A percentile compares a stretch with the other conserved stretches of the same genome.
Conservation (phyloP, 2,888 invertebrate species). For the Eilema sororculum region DNA sequence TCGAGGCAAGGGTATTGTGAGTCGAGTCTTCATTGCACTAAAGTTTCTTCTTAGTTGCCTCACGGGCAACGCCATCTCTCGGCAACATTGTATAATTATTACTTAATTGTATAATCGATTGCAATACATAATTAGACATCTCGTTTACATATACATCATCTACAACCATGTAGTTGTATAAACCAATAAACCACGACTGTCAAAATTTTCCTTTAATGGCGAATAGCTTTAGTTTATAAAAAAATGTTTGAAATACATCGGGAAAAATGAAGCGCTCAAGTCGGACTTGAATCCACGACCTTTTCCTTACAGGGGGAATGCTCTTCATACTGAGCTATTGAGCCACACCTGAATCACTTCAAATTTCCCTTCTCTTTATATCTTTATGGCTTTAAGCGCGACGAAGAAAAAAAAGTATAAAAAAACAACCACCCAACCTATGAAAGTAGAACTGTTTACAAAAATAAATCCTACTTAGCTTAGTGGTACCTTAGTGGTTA, state of each 20-base stretch:
- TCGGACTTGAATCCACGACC: too few relatives aligned
- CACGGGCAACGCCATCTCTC: constrained; percentile 26
- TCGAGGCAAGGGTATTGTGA: constrained; percentile 60
- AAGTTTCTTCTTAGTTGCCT: constrained; percentile 60
- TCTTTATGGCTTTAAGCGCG: too few relatives aligned
- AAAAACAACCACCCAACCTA: background rate
- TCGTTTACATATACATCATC: constrained; percentile 40
- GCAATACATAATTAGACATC: constrained; percentile 50
- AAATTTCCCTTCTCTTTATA: too few relatives aligned
- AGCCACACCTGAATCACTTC: too few relatives aligned
- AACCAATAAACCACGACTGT: constrained; percentile 43
- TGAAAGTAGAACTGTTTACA: too few relatives aligned
- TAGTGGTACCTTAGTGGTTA: too few relatives aligned
- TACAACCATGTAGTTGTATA: constrained; percentile 39
- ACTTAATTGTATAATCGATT: constrained; percentile 74
- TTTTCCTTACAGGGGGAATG: too few relatives aligned
- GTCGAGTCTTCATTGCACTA: constrained; percentile 55
- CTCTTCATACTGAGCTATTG: too few relatives aligned
- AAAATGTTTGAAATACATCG: too few relatives aligned
- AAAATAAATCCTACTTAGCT: background rate
- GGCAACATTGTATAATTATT: constrained; percentile 77
- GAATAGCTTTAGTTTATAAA: constrained; percentile 29
- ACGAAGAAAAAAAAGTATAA: too few relatives aligned
- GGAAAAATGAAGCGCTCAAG: too few relatives aligned
- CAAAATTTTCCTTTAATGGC: constrained; percentile 28